phyloP scores from a whole-genome alignment of 1,140 invertebrate species.

The Diprion similis region DNA sequence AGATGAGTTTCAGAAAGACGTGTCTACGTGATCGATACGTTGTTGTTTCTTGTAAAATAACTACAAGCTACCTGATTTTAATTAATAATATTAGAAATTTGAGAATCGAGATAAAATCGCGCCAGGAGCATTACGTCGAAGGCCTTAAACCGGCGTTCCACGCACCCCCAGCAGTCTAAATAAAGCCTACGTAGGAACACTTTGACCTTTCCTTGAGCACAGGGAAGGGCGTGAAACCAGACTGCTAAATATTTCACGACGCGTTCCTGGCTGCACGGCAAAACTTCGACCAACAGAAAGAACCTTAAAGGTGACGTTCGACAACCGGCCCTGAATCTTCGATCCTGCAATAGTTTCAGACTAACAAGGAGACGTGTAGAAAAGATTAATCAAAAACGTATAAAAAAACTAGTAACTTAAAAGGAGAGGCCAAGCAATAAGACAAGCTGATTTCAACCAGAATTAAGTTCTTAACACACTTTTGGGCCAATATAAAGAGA shows the following conservation, averaged over 20 bases:
- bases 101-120: not conserved
- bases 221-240: not conserved
- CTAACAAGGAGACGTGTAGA: no score
- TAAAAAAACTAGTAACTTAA: no score
- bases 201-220: not conserved
- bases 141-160: not conserved
- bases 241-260: not conserved
- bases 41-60: no score
- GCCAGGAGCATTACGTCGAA: not conserved
- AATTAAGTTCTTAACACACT: no score
- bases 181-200: not conserved
- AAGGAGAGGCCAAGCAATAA: no score
- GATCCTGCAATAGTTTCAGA: not conserved
- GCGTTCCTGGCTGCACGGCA: not conserved
- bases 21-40: no score
- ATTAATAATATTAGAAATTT: no score
- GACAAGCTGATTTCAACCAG: no score
- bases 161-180: not conserved
- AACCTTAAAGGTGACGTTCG: constrained; percentile 5
- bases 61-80: no score
- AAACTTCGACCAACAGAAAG: not conserved
- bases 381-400: no score
- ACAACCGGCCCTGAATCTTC: not conserved
- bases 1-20: no score
- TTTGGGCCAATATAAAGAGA: no score